Evolutionary conservation across 2,113 vertebrate species (phyloP).

Genomic region (Colius striatus): DNA sequence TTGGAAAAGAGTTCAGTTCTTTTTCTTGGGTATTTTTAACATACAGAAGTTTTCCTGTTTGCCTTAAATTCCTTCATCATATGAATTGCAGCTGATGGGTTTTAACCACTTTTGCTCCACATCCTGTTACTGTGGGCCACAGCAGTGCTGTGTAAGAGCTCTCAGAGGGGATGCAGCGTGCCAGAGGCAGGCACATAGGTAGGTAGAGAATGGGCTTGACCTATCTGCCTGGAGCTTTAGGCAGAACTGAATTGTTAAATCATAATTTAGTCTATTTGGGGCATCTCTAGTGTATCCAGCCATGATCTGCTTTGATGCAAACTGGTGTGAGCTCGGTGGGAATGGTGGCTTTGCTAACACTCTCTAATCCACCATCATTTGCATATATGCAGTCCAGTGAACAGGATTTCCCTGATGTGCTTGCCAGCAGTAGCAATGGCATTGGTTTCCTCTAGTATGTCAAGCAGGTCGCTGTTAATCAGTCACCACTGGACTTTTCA

Average conservation of each 20-base stretch:
- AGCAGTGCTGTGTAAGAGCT: rapidly evolving
- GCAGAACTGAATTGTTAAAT: neutral
- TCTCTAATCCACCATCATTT: neutral
- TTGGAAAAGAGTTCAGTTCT: neutral
- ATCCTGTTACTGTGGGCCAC: neutral
- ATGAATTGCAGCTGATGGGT: neutral
- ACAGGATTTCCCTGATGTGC: conserved; percentile 27
- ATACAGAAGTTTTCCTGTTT: conserved; percentile 20
- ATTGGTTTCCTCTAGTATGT: conserved; percentile 4
- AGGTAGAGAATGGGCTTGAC: neutral
- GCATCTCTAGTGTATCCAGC: neutral
- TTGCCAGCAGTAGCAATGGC: conserved; percentile 12
- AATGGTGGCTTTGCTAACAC: rapidly evolving
- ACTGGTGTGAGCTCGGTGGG: neutral
- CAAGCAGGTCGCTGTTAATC: conserved; percentile 11
- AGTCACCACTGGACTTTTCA: rapidly evolving
- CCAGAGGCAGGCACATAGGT: neutral
- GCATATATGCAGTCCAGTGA: neutral
- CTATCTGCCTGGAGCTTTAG: neutral
- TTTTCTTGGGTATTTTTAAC: neutral
- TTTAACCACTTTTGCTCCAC: conserved; percentile 17
- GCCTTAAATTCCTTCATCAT: neutral
- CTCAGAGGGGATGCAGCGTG: neutral
- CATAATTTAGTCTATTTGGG: neutral
- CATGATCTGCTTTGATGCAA: neutral